Conservation (phyloP, 1,140 invertebrate genomes). For the Atta cephalotes region DNA sequence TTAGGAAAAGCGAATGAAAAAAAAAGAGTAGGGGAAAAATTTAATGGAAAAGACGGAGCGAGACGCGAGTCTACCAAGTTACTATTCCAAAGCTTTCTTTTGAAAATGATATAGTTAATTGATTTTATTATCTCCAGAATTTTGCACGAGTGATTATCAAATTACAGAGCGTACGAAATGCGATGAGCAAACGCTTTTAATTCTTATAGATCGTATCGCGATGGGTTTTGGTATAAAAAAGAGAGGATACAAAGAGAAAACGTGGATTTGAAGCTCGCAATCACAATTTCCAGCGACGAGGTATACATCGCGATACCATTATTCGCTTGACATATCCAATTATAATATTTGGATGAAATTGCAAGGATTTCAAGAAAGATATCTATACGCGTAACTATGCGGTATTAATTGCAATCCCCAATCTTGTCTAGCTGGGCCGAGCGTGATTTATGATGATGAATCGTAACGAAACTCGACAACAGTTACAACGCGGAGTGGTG, state of each 20-base stretch:
- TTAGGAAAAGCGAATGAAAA: conserved; percentile 12
- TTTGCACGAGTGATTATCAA: conserved; percentile 12
- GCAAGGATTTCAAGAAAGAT: conserved; percentile 36
- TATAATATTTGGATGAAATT: conserved; percentile 42
- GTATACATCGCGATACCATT: not conserved
- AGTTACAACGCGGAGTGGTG: conserved; percentile 4
- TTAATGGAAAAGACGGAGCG: conserved; percentile 63
- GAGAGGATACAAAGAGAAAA: not conserved
- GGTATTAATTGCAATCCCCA: conserved; percentile 46
- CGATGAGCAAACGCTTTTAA: conserved; percentile 34
- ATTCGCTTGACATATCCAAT: not conserved
- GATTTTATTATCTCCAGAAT: conserved; percentile 31
- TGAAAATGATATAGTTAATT: conserved; percentile 20
- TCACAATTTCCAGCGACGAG: not conserved
- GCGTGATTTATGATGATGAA: conserved; percentile 63
- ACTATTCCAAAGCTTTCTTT: not conserved
- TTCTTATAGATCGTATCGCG: not conserved
- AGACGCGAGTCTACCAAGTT: conserved; percentile 21
- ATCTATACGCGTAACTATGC: conserved; percentile 38
- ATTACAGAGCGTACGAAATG: conserved; percentile 1
- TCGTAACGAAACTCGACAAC: conserved; percentile 61
- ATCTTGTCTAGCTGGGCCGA: conserved; percentile 45
- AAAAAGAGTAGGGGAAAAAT: conserved; percentile 11
- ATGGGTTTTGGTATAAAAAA: not conserved
- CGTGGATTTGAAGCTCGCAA: not conserved